A percentile compares a stretch with the other conserved stretches of the same genome.
phyloP scores from a whole-genome alignment of 2,113 vertebrate species.

The Rynchops niger region DNA sequence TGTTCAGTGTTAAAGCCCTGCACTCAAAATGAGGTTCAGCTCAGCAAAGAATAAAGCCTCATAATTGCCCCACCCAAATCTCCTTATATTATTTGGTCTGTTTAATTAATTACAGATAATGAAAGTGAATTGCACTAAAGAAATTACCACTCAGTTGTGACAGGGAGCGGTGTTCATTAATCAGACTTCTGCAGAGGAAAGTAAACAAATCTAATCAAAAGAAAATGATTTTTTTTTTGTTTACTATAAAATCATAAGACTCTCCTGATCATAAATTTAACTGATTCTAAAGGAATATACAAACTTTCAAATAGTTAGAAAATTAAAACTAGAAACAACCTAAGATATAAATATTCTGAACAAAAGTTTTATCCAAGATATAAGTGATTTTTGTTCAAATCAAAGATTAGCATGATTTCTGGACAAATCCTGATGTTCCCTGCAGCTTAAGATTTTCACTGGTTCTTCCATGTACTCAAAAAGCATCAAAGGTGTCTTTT shows the following conservation, averaged over 20 bases:
- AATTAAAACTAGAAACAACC: not conserved
- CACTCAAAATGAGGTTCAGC: not conserved
- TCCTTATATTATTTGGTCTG: not conserved
- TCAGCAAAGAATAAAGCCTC: not conserved
- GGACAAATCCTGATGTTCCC: not conserved
- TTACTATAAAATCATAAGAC: not conserved
- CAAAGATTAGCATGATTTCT: not conserved
- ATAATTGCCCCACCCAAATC: not conserved
- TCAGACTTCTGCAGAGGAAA: not conserved
- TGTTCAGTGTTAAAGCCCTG: not conserved
- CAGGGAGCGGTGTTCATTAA: not conserved
- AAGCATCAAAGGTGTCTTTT: not conserved
- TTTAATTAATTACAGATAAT: slow-evolving; percentile 9
- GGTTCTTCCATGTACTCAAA: not conserved
- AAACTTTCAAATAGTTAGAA: not conserved
- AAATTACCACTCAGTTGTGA: not conserved
- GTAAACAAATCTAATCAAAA: not conserved
- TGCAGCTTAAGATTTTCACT: not conserved
- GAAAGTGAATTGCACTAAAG: not conserved
- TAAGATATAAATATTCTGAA: not conserved
- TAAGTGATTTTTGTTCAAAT: not conserved
- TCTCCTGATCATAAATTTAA: not conserved
- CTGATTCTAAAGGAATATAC: not conserved
- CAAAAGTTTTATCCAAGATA: not conserved
- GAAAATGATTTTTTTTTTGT: not conserved